These are phyloP conservation scores for Lycorma delicatula DNA, from an alignment of 1,140 invertebrate genomes.

Conservation along the genomic window DNA sequence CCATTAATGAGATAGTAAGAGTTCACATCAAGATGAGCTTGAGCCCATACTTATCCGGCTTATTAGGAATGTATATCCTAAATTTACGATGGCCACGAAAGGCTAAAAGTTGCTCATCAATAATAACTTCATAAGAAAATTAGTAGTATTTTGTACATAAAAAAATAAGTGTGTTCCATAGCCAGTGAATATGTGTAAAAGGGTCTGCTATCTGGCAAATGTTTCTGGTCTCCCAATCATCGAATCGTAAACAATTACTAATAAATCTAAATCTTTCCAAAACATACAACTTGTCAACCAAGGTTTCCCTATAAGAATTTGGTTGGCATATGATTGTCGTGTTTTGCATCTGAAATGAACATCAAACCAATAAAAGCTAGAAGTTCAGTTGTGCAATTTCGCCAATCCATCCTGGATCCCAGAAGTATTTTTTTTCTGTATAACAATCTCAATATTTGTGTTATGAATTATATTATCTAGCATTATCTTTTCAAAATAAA, in stretches of 20 bases:
- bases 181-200: slow-evolving; percentile 21
- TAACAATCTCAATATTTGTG: too few relatives aligned
- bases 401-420: too few relatives aligned
- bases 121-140: slow-evolving; percentile 19
- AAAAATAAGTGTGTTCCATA: slow-evolving; percentile 22
- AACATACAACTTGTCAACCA: too few relatives aligned
- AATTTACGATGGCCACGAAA: slow-evolving; percentile 36
- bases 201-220: slow-evolving; percentile 21
- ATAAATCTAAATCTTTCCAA: too few relatives aligned
- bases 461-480: too few relatives aligned
- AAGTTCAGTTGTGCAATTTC: too few relatives aligned
- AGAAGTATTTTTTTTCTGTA: too few relatives aligned
- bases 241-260: slow-evolving; percentile 32
- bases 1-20: not conserved
- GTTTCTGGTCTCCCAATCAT: slow-evolving; percentile 29
- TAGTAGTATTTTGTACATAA: slow-evolving; percentile 27
- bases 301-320: too few relatives aligned
- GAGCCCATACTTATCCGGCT: slow-evolving; percentile 40
- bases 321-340: too few relatives aligned
- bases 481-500: too few relatives aligned
- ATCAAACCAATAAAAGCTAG: too few relatives aligned
- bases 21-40: slow-evolving; percentile 33
- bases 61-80: slow-evolving; percentile 39
- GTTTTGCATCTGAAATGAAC: too few relatives aligned
- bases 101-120: slow-evolving; percentile 34